phyloP scores from a whole-genome alignment of 2,888 invertebrate species.

The Eurytoma californica region DNA sequence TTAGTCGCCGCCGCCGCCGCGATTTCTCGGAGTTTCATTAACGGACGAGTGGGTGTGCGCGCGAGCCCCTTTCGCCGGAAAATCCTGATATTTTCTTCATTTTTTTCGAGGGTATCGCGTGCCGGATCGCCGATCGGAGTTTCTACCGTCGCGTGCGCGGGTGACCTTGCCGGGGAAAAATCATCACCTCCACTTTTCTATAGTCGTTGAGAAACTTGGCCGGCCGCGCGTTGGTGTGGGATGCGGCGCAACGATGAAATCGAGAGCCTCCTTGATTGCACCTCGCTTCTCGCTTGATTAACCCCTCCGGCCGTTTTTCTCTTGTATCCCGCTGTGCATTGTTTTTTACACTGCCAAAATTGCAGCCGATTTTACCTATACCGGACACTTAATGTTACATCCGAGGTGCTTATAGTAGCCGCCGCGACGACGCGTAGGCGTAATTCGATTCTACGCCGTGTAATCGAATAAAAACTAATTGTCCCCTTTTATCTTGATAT shows the following conservation, averaged over 20 bases:
- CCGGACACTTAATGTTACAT: conserved; percentile 2
- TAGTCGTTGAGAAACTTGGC: neutral
- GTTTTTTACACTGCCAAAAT: conserved; percentile 19
- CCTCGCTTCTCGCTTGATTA: conserved; percentile 45
- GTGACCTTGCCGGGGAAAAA: conserved; percentile 33
- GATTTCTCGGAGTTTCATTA: conserved; percentile 21
- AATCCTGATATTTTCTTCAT: conserved; percentile 6
- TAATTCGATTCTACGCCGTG: conserved; percentile 14
- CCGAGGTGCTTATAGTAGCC: no score
- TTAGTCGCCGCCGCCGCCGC: conserved; percentile 6
- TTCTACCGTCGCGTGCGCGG: neutral
- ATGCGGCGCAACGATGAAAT: conserved; percentile 22
- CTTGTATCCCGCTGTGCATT: conserved; percentile 7
- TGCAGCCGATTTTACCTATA: conserved; percentile 6
- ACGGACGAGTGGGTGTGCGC: neutral
- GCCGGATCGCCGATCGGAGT: neutral
- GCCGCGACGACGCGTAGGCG: neutral
- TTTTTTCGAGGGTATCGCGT: neutral
- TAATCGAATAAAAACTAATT: neutral
- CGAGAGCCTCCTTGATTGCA: conserved; percentile 32
- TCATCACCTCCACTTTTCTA: conserved; percentile 31
- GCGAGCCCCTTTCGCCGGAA: neutral
- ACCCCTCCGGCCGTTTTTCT: conserved; percentile 16
- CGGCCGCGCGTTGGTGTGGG: neutral
- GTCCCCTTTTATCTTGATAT: neutral